Conservation (phyloP, 1,140 invertebrate species). For the Tyrophagus putrescentiae region DNA sequence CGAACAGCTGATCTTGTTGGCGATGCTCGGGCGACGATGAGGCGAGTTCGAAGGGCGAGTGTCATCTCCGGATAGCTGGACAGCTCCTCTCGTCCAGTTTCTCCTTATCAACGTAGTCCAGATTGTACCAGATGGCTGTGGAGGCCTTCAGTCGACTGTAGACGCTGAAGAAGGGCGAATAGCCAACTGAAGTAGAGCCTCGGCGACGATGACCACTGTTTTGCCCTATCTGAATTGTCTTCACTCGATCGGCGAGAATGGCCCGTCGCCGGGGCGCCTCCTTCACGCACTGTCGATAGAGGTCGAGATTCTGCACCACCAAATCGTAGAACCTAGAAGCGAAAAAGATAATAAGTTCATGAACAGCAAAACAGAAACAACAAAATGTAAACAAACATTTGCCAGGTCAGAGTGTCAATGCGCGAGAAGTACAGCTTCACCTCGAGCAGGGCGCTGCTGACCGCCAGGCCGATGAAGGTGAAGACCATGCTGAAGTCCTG, state of each 20-base stretch:
- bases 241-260: not conserved
- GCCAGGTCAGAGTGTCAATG: not conserved
- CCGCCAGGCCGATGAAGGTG: not conserved
- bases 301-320: not conserved
- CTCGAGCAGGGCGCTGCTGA: not conserved
- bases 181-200: not conserved
- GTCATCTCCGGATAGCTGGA: not conserved
- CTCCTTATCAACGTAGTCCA: not conserved
- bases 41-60: not conserved
- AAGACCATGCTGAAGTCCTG: not conserved
- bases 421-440: constrained; percentile 1
- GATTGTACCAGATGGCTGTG: not conserved
- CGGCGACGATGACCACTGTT: not conserved
- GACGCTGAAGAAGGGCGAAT: too few relatives aligned
- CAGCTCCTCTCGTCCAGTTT: not conserved
- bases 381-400: too few relatives aligned
- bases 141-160: not conserved
- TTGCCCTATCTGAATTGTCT: not conserved
- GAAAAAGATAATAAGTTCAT: too few relatives aligned
- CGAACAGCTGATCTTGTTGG: not conserved
- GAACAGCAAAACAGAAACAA: too few relatives aligned
- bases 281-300: not conserved
- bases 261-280: not conserved
- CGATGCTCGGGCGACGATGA: not conserved
- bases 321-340: constrained; percentile 10